A percentile compares a stretch with the other conserved stretches of the same genome.
phyloP scores from a whole-genome alignment of 2,888 invertebrate species.

The Mimachlamys varia region DNA sequence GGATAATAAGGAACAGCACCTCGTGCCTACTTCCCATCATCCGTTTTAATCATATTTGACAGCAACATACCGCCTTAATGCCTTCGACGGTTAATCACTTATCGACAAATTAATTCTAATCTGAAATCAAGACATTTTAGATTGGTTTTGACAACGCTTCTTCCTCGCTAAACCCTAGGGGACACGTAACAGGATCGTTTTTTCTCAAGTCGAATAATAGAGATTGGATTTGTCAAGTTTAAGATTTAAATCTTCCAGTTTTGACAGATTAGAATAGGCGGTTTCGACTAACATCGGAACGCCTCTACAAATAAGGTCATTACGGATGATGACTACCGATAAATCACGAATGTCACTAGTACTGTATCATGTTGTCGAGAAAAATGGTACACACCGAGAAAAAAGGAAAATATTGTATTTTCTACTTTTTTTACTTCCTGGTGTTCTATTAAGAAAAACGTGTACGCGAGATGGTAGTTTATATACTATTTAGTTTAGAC shows the following conservation, averaged over 20 bases:
- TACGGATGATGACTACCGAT: not conserved
- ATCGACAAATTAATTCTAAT: constrained; percentile 19
- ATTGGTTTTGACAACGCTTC: not conserved
- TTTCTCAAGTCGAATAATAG: constrained; percentile 1
- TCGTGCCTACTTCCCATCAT: not conserved
- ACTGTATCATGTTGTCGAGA: not conserved
- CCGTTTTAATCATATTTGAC: not conserved
- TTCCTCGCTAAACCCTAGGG: not conserved
- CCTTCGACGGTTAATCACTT: not conserved
- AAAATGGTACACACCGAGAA: not conserved
- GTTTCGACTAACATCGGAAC: not conserved
- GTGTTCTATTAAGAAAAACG: no score
- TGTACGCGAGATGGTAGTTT: no score
- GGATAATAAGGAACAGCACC: not conserved
- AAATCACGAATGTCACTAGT: not conserved
- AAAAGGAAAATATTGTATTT: no score
- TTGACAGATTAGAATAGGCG: not conserved
- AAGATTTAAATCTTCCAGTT: not conserved
- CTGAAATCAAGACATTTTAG: constrained; percentile 15
- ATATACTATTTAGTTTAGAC: no score
- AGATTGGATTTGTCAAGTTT: constrained; percentile 16
- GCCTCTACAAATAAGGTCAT: not conserved
- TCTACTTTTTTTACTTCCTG: no score
- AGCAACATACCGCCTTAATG: not conserved
- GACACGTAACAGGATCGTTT: not conserved